Evolutionary conservation across 2,888 invertebrate species (phyloP).

Genomic region (Heliconius cydno): DNA sequence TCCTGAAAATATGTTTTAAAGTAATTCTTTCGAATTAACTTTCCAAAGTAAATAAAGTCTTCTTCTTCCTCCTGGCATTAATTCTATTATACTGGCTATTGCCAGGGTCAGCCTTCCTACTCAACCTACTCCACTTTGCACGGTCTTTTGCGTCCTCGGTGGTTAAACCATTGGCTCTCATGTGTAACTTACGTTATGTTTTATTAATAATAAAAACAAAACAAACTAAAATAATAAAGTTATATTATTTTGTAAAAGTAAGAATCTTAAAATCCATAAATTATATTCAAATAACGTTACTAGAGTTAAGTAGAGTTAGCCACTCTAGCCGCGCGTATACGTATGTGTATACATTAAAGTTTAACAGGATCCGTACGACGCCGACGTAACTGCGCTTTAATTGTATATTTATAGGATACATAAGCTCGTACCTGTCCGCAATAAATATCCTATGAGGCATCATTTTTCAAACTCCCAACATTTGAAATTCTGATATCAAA

Average conservation of each 20-base stretch:
- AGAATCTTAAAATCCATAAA: not conserved
- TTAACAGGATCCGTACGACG: slow-evolving; percentile 7
- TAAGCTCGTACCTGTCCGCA: slow-evolving; percentile 27
- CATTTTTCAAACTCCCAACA: slow-evolving; percentile 50
- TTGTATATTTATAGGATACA: slow-evolving; percentile 32
- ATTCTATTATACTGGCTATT: no score
- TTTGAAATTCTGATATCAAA: slow-evolving; percentile 66
- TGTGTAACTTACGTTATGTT: no score
- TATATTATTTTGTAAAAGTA: not conserved
- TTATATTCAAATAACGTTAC: not conserved
- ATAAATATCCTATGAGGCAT: slow-evolving; percentile 38
- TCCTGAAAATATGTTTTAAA: no score
- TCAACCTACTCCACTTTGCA: no score
- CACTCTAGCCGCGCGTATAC: not conserved
- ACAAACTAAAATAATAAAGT: not conserved
- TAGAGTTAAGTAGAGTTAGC: not conserved
- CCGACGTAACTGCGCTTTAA: slow-evolving; percentile 13
- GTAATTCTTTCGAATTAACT: no score
- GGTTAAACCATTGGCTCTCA: no score
- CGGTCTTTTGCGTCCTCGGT: no score
- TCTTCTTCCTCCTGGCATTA: no score
- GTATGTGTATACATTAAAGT: not conserved
- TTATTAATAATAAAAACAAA: not conserved
- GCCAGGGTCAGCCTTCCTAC: no score
- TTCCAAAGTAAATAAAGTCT: no score